Base-by-base conservation (phyloP, 2,797 vertebrate genomes). In the Halcyon badia region DNA sequence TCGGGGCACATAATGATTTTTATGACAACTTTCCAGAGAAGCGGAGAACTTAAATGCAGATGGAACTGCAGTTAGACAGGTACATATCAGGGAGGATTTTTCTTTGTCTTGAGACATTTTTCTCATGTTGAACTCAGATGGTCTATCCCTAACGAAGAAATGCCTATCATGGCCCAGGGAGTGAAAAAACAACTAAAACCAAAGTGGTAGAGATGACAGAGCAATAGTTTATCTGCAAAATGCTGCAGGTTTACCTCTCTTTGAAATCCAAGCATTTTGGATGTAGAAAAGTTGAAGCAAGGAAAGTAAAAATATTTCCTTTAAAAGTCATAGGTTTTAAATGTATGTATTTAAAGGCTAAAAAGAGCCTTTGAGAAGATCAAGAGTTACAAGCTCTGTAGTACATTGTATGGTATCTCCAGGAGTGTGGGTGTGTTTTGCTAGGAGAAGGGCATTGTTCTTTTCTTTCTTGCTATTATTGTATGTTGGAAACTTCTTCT, bases 1-100 rank as follows among this genome's bases (percentile, higher is more conserved):
- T 96, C 22, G 8, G 97, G 97, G 97, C 97, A 97, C 91, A 25
- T 96, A 97, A 98, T 97, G 97, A 88, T 97, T 98, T 98, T 98
- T 98, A 98, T 97, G 97, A 97, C 97, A 97, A 56, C 94, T 98
- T 96, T 95, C 85, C 95, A 97, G 96, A 96, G 97, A 51, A 93
- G 89, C 72, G 91, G 75, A 97, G 95, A 68, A 60, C 73, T 95
- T 69, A 90, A 91, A 85, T 94, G 93, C 65, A 86, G 84, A 75
- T 48, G 77, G 69, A 90, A 70, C 70, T 66, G 92, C 90, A 90
- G 77, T 78, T 83, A 92, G 91, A 81, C 84, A 89, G 77, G 93
- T 95, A 85, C 8, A 2, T 87, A 94, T 87, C 95, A 66, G 72
- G 66, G 82, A 83, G 77, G 71, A 68, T 37, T 95, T 95, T 92